A percentile compares a stretch with the other conserved stretches of the same genome.
Evolutionary conservation across 2,888 invertebrate species (phyloP).

Genomic region (Nudaria mundana): DNA sequence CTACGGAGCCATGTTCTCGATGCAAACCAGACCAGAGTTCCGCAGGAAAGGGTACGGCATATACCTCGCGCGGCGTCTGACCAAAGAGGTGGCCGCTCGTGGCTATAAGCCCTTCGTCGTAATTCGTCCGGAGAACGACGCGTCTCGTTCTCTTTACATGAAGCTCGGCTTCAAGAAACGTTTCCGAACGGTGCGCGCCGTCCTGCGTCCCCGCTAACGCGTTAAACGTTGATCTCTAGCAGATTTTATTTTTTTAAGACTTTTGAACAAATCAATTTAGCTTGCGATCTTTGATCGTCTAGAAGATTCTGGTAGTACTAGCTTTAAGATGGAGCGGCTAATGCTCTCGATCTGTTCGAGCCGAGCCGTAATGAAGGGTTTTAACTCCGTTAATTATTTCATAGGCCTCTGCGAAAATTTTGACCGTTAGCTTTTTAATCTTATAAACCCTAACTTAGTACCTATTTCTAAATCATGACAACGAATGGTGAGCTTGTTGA

Average conservation of each 20-base stretch:
- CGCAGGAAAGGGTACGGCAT: slow-evolving; percentile 89
- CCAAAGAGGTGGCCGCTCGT: slow-evolving; percentile 84
- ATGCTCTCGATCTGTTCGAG: slow-evolving; percentile 63
- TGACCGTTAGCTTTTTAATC: slow-evolving; percentile 50
- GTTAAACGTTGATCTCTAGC: slow-evolving; percentile 67
- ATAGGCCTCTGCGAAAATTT: slow-evolving; percentile 44
- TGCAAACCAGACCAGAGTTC: slow-evolving; percentile 91
- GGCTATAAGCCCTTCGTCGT: slow-evolving; percentile 93
- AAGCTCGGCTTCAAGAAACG: slow-evolving; percentile 91
- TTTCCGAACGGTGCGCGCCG: slow-evolving; percentile 90
- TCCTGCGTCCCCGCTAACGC: slow-evolving; percentile 82
- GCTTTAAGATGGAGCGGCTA: slow-evolving; percentile 74
- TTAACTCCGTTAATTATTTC: slow-evolving; percentile 27
- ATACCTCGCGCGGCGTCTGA: slow-evolving; percentile 85
- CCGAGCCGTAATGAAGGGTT: slow-evolving; percentile 26
- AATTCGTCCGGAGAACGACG: slow-evolving; percentile 92
- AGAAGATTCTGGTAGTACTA: slow-evolving; percentile 72
- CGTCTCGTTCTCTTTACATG: slow-evolving; percentile 90
- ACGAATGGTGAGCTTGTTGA: slow-evolving; percentile 51
- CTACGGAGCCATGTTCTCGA: slow-evolving; percentile 95
- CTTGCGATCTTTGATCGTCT: slow-evolving; percentile 79
- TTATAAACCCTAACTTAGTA: slow-evolving; percentile 34
- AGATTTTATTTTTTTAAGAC: slow-evolving; percentile 82
- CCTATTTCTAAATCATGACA: slow-evolving; percentile 48
- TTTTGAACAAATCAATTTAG: slow-evolving; percentile 77